These are phyloP conservation scores for Scaptomyza tumidula DNA, from an alignment of 2,888 invertebrate species.

Conservation along the genomic window DNA sequence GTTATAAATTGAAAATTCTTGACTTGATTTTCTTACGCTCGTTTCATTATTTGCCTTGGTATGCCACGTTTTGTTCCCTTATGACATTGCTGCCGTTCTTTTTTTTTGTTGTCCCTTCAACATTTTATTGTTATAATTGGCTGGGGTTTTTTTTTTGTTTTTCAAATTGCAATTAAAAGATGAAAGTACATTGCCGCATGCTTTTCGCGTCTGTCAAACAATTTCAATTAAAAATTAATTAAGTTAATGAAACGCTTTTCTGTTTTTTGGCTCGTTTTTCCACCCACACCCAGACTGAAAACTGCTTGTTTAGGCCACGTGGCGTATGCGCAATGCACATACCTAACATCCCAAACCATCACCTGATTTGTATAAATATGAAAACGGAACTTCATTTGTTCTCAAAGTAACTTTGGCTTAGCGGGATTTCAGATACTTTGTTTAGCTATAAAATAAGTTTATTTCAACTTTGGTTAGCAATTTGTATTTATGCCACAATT, in stretches of 20 bases:
- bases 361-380: conserved; percentile 9
- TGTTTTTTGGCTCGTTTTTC: conserved; percentile 39
- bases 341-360: neutral
- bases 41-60: conserved; percentile 4
- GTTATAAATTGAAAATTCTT: conserved; percentile 39
- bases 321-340: conserved; percentile 56
- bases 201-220: conserved; percentile 53
- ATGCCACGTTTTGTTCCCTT: conserved; percentile 1
- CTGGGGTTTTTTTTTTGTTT: conserved; percentile 9
- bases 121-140: conserved; percentile 19
- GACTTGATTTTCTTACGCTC: conserved; percentile 8
- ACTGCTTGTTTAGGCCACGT: conserved; percentile 1
- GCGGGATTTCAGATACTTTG: too few relatives aligned
- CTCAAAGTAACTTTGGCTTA: neutral
- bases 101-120: neutral
- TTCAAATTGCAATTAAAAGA: conserved; percentile 62
- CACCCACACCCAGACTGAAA: conserved; percentile 9
- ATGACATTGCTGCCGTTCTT: conserved; percentile 2
- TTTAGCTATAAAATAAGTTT: too few relatives aligned
- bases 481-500: too few relatives aligned
- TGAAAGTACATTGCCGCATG: conserved; percentile 48
- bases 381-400: conserved; percentile 31
- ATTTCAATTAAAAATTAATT: conserved; percentile 79
- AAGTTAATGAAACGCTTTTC: conserved; percentile 70
- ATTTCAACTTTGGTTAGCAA: too few relatives aligned